Conservation (phyloP, 35 echinoderm and acorn worm genomes). For the Heliocidaris erythrogramma region DNA sequence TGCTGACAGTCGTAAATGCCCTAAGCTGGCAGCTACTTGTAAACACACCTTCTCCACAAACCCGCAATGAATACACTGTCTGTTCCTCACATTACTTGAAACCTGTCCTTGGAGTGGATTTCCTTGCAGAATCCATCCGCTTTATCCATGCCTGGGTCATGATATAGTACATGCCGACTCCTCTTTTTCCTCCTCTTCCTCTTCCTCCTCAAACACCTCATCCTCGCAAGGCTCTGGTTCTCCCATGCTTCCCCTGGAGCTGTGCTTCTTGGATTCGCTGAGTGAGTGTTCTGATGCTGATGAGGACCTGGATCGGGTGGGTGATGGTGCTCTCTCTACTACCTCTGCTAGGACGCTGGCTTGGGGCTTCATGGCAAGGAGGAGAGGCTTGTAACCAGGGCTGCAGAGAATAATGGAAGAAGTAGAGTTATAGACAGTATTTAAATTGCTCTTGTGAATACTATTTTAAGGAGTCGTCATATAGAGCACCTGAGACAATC, state of each 20-base stretch:
- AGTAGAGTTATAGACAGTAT: neutral
- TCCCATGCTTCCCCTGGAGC: constrained; percentile 62
- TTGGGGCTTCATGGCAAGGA: constrained; percentile 78
- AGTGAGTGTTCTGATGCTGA: constrained; percentile 82
- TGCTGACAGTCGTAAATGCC: neutral
- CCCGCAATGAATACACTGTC: neutral
- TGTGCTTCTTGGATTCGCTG: constrained; percentile 61
- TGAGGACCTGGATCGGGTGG: constrained; percentile 68
- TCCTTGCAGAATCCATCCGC: neutral
- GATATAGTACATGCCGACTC: constrained; percentile 67
- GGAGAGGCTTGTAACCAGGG: constrained; percentile 74
- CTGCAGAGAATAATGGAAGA: constrained; percentile 43
- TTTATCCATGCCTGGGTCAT: constrained; percentile 50
- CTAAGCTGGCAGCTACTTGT: neutral
- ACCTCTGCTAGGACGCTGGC: constrained; percentile 71
- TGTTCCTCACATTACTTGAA: neutral
- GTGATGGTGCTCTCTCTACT: constrained; percentile 65
- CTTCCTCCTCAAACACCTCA: constrained; percentile 79
- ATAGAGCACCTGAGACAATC: no score
- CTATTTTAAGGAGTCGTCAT: neutral
- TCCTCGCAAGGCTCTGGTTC: constrained; percentile 71
- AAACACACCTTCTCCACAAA: neutral
- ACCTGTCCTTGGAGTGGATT: neutral
- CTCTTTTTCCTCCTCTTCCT: constrained; percentile 57
- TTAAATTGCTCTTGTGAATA: no score